Percentiles rank a stretch among this genome's conserved stretches.
Evolutionary conservation across 2,113 vertebrate genomes (phyloP).

Genomic region (Cyanocitta stelleri): DNA sequence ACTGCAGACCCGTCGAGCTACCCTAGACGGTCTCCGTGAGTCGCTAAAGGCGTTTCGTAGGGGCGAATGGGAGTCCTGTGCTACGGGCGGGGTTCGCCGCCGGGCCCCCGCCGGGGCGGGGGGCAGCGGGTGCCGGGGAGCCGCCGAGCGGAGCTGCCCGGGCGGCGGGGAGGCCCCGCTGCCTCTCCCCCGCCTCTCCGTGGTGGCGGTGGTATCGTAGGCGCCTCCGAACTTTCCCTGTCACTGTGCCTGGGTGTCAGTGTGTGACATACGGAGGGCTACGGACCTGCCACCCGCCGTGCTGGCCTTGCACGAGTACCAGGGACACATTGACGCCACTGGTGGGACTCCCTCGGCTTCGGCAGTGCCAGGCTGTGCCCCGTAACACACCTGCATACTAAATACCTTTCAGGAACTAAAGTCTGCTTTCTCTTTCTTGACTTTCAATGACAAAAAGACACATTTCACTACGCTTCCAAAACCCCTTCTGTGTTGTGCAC

Average conservation of each 20-base stretch:
- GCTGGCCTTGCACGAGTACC: not conserved
- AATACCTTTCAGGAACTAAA: not conserved
- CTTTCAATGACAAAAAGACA: not conserved
- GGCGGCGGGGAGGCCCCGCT: not conserved
- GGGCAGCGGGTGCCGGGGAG: no score
- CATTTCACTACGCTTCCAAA: not conserved
- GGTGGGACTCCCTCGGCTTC: not conserved
- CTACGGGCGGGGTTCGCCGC: no score
- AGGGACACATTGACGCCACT: accelerated
- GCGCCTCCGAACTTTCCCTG: not conserved
- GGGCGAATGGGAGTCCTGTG: not conserved
- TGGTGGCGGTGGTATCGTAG: accelerated
- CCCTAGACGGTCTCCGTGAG: not conserved
- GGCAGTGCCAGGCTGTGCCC: not conserved
- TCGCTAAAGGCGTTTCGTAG: not conserved
- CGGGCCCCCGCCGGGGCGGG: no score
- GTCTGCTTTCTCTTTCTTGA: not conserved
- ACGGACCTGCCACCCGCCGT: not conserved
- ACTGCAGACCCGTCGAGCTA: not conserved
- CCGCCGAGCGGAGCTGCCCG: not conserved
- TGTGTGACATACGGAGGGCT: accelerated
- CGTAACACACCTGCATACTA: not conserved
- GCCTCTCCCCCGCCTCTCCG: not conserved
- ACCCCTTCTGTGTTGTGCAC: not conserved
- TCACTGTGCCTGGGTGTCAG: accelerated